Conservation (phyloP, 2,797 vertebrate species). For the Steatocranus sp. region DNA sequence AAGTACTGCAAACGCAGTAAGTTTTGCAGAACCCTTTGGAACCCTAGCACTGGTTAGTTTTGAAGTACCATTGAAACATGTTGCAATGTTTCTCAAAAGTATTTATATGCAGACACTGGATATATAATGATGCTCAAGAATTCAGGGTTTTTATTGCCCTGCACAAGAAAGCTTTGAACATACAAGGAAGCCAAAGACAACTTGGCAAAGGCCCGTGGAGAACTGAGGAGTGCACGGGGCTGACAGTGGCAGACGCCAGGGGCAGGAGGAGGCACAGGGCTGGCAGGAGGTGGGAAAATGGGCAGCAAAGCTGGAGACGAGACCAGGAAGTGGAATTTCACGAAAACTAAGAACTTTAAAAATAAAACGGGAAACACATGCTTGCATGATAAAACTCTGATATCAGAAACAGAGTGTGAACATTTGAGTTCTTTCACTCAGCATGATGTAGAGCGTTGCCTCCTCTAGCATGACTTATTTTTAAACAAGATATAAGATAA, state of each 20-base stretch:
- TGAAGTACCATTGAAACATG: background rate
- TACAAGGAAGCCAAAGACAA: background rate
- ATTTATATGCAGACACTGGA: background rate
- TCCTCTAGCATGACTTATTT: accelerated
- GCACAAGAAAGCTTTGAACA: background rate
- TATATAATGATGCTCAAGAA: background rate
- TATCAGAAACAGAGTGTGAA: background rate
- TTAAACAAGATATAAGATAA: background rate
- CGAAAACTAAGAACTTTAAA: background rate
- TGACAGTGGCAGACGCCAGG: background rate
- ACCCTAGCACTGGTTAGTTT: background rate
- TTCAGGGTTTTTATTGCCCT: background rate
- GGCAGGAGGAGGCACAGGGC: background rate
- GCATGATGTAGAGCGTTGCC: too few species aligned
- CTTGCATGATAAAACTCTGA: background rate
- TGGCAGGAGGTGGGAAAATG: background rate
- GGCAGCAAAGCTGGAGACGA: background rate
- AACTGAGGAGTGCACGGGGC: background rate
- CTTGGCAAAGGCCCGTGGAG: background rate
- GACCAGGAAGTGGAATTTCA: background rate
- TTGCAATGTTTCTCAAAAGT: background rate
- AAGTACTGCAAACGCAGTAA: background rate
- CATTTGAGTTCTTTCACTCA: background rate
- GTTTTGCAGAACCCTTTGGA: background rate
- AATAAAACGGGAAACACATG: background rate